Percentiles rank a stretch among this genome's conserved stretches.
Evolutionary conservation across 2,113 vertebrate genomes (phyloP).

Genomic region (Amazona vittata): DNA sequence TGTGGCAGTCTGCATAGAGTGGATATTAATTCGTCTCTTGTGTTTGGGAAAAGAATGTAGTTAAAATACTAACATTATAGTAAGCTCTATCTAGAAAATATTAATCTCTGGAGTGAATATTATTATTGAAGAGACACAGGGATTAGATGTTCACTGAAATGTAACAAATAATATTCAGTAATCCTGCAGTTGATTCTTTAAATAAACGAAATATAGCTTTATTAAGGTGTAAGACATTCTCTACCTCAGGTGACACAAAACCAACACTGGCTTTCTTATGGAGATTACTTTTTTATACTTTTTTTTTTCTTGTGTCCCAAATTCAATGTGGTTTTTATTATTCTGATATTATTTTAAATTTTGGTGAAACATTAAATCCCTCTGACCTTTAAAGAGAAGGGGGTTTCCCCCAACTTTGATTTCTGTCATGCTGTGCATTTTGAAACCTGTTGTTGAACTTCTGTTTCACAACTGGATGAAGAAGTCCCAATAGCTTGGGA

Average conservation of each 20-base stretch:
- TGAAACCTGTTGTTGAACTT: neutral
- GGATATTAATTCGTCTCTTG: conserved; percentile 52
- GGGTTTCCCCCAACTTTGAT: neutral
- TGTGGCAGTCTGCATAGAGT: neutral
- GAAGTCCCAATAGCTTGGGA: neutral
- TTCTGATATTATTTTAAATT: neutral
- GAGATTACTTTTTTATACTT: neutral
- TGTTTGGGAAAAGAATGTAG: conserved; percentile 7
- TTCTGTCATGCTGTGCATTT: neutral
- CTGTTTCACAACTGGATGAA: neutral
- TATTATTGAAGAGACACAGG: neutral
- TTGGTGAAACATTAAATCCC: neutral
- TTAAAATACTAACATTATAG: neutral
- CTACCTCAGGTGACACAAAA: neutral
- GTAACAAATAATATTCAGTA: neutral
- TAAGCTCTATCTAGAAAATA: conserved; percentile 5
- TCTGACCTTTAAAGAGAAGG: neutral
- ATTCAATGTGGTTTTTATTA: neutral
- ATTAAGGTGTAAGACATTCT: neutral
- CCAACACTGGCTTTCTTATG: neutral
- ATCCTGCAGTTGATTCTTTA: neutral
- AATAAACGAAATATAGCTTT: neutral
- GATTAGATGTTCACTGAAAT: neutral
- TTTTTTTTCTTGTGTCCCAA: neutral
- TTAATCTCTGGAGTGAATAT: neutral